Evolutionary conservation across 2,113 vertebrate genomes (phyloP), one percentile per base, ranked within the genome.

Genomic region (Daubentonia madagascariensis): DNA sequence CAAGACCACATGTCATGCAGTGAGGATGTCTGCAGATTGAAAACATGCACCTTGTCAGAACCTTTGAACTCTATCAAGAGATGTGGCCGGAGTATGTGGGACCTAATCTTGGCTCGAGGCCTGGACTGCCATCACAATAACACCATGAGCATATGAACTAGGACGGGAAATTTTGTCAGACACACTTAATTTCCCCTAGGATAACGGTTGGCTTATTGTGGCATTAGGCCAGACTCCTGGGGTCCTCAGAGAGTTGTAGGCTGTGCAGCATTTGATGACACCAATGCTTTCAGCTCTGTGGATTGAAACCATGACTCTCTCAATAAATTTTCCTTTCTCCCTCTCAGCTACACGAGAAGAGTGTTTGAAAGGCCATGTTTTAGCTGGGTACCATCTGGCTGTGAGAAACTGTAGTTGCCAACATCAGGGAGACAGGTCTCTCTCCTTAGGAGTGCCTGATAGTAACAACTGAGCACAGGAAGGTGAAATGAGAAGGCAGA

Each of bases 171-270:
- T 57, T 88, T 88, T 63, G 79, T 70, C 76, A 18, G 84, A 94
- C n/a, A 59, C 54, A 67, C 45, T 96, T 92, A 52, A 97, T 85
- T 95, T 90, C 90, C 90, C 92, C 67, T 3, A n/a, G 80, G 92
- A 90, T 52, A 85, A 54, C 0, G 6, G 43, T 50, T 20, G 79
- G 48, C 20, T 45, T 40, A 2, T 5, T 0, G 17, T 16, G 78
- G 86, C 61, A 13, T 32, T 28, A 1, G n/a, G 68, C 78, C 67
- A 40, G 89, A 23, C 25, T 30, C 48, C 32, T 8, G n/a, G 81
- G 48, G n/a, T 0, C 76, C 65, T 48, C 35, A 0, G 88, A 89
- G 45, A 32, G 17, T 2, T 14, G 25, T 5, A 67, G 59, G 25
- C 45, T 22, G 12, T 1, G 40, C 16, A 10, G 18, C 43, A 43